Percentiles rank a stretch among this genome's conserved stretches.
Evolutionary conservation across 2,113 vertebrate species (phyloP).

Genomic region (Mobula birostris): DNA sequence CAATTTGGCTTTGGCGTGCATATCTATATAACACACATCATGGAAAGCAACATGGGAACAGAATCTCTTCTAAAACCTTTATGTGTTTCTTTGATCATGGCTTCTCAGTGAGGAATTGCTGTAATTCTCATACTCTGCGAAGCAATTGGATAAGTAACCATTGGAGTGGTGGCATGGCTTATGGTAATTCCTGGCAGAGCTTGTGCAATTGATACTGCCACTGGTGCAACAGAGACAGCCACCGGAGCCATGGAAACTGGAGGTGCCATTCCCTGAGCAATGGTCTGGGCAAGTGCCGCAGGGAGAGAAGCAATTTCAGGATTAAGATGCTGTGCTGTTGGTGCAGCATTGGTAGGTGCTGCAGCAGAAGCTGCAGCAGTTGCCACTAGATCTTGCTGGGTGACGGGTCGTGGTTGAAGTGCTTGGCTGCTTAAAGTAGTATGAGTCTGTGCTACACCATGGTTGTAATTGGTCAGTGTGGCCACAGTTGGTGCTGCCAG

Average conservation of each 20-base stretch:
- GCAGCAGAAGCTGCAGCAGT: slow-evolving; percentile 67
- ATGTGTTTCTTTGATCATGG: not conserved
- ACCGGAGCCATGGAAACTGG: slow-evolving; percentile 93
- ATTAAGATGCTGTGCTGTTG: slow-evolving; percentile 72
- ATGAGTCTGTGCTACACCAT: slow-evolving; percentile 93
- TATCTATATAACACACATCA: not conserved
- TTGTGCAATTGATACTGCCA: slow-evolving; percentile 90
- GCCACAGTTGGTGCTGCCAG: slow-evolving; percentile 73
- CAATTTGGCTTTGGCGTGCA: slow-evolving; percentile 4
- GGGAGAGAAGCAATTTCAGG: slow-evolving; percentile 87
- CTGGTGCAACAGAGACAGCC: slow-evolving; percentile 85
- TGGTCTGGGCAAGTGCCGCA: slow-evolving; percentile 86
- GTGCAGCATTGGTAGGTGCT: slow-evolving; percentile 67
- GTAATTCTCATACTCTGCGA: slow-evolving; percentile 98
- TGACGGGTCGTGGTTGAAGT: slow-evolving; percentile 80
- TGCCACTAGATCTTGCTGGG: slow-evolving; percentile 84
- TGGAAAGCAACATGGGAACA: slow-evolving; percentile 12
- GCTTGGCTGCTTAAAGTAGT: slow-evolving; percentile 94
- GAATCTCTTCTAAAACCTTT: slow-evolving; percentile 5
- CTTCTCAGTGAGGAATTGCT: slow-evolving; percentile 77
- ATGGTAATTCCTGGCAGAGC: slow-evolving; percentile 86
- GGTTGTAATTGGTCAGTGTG: slow-evolving; percentile 87
- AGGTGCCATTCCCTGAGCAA: slow-evolving; percentile 88
- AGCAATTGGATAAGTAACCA: slow-evolving; percentile 92
- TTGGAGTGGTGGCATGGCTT: slow-evolving; percentile 91